Evolutionary conservation across 2,113 vertebrate genomes (phyloP).

Genomic region (Siniperca chuatsi): DNA sequence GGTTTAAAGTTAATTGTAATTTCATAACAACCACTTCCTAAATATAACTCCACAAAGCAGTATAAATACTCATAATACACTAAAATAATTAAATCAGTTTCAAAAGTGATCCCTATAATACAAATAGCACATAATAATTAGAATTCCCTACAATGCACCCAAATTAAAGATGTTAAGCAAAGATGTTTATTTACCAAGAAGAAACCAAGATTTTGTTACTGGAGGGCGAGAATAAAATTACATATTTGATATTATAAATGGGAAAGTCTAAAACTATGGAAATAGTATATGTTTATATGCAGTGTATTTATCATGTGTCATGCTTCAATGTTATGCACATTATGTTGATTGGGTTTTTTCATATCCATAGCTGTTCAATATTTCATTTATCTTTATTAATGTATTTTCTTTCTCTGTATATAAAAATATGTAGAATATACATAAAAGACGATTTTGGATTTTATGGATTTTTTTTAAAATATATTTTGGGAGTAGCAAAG

Average conservation of each 20-base stretch:
- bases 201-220: background rate
- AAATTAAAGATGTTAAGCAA: too few species aligned
- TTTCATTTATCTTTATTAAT: background rate
- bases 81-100: background rate
- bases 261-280: background rate
- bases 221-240: background rate
- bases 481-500: too few species aligned
- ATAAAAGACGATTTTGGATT: too few species aligned
- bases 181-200: background rate
- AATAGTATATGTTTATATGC: background rate
- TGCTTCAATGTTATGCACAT: background rate
- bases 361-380: background rate
- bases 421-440: too few species aligned
- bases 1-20: background rate
- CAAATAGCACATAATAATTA: background rate
- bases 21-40: background rate
- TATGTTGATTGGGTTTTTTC: background rate
- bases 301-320: background rate
- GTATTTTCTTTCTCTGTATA: too few species aligned
- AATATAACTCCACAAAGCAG: background rate
- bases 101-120: background rate
- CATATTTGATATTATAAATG: too few species aligned
- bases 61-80: background rate
- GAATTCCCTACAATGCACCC: background rate
- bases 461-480: too few species aligned